Conservation (phyloP, 2,888 invertebrate species). For the Cenopis cana region DNA sequence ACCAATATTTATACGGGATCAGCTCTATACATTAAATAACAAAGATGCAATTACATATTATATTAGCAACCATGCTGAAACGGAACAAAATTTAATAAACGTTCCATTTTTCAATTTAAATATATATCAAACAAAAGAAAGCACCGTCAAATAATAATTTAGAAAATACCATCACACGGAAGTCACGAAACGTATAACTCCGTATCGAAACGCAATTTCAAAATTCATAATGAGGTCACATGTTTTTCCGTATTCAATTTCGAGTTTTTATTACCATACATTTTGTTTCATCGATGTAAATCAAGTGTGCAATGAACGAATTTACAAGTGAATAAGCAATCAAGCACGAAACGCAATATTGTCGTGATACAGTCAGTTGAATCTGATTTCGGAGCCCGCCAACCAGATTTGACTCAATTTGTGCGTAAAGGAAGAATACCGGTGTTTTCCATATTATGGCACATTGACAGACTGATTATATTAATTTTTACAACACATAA, state of each 20-base stretch:
- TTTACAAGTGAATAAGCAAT: slow-evolving; percentile 68
- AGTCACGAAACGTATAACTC: background rate
- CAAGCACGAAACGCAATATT: slow-evolving; percentile 61
- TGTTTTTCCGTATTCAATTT: slow-evolving; percentile 46
- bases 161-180: background rate
- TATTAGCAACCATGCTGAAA: too few species aligned
- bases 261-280: slow-evolving; percentile 42
- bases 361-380: slow-evolving; percentile 55
- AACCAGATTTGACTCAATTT: slow-evolving; percentile 34
- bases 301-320: slow-evolving; percentile 59
- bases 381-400: slow-evolving; percentile 52
- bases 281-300: slow-evolving; percentile 56
- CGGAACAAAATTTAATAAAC: too few species aligned
- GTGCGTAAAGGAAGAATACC: slow-evolving; percentile 6
- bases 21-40: too few species aligned
- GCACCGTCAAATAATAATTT: background rate
- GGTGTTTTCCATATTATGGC: too few species aligned
- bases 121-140: background rate
- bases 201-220: slow-evolving; percentile 29
- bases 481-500: too few species aligned
- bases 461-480: too few species aligned
- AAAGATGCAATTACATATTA: too few species aligned
- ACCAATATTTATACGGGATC: too few species aligned
- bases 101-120: background rate
- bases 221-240: slow-evolving; percentile 48